Evolutionary conservation across 64 coral and sea anemone species (phyloP).

Genomic region (Montipora capricornis): DNA sequence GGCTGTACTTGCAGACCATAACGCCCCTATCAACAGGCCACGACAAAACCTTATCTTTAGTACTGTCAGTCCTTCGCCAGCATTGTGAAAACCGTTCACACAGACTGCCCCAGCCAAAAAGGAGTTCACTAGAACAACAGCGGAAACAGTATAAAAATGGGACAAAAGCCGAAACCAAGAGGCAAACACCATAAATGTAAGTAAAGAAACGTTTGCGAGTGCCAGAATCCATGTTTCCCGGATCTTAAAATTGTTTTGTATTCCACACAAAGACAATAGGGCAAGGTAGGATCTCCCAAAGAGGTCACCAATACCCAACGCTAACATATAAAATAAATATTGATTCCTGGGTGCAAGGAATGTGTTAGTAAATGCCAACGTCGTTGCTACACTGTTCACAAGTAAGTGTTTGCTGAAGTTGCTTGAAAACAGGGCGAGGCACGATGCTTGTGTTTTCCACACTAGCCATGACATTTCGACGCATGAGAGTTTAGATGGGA

Average conservation of each 20-base stretch:
- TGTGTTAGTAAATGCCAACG: background rate
- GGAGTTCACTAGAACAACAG: background rate
- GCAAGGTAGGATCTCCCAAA: slow-evolving; percentile 9
- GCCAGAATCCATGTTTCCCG: background rate
- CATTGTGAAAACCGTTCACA: background rate
- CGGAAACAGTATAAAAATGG: background rate
- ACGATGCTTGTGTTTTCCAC: background rate
- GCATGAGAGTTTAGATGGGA: background rate
- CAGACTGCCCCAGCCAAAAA: background rate
- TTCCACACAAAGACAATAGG: background rate
- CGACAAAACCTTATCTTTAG: slow-evolving; percentile 21
- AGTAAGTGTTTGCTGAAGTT: background rate
- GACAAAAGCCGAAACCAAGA: slow-evolving; percentile 17
- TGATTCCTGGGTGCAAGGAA: slow-evolving; percentile 1
- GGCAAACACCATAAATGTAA: background rate
- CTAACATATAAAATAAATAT: slow-evolving; percentile 5
- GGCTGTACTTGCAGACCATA: background rate
- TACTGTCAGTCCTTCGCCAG: background rate
- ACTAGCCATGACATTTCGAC: background rate
- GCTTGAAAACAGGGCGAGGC: background rate
- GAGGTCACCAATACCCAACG: background rate
- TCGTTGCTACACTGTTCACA: background rate
- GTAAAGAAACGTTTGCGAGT: background rate
- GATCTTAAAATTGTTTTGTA: background rate
- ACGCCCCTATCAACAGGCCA: background rate